Base-by-base conservation (phyloP, 2,113 vertebrate species). In the Lates calcarifer region DNA sequence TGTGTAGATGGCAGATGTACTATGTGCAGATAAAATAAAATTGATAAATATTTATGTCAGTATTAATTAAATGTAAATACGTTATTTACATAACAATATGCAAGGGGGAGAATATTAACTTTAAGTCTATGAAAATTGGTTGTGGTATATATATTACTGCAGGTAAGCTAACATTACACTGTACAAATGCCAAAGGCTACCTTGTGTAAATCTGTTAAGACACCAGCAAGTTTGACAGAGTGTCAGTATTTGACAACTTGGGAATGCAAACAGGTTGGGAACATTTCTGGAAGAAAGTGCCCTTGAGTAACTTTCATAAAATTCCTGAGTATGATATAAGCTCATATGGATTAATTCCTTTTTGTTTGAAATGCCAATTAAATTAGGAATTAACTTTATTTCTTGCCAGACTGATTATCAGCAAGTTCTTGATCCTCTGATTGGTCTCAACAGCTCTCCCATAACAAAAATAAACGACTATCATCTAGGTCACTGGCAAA, bases 361-460 rank as follows among this genome's bases (percentile, higher is more conserved):
- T 79, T 72, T 78, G 63, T 83, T 80, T 73, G 75, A 93, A 83
- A 84, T 77, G 74, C 70, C 90, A 90, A 90, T 94, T 91, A 90
- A 92, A 93, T 93, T 92, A 66, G 82, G 73, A 91, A 89, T 92
- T 84, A 91, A 87, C 84, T 90, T 82, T 74, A 83, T 78, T 82
- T 87, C 78, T 84, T 41, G 28, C 61, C 29, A n/a, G 61, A 68
- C 81, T 85, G 74, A 90, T 89, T 89, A 90, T 89, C 82, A 84
- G 68, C 18, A 14, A 79, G 41, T 73, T 79, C 72, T 83, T 67
- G 79, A 89, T 91, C 82, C 61, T 65, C 41, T 66, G 82, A 89
- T 87, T 79, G 63, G 84, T 83, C 56, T 78, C 60, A 66, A 70
- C 74, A 82, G 76, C 86, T 87, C 62, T 71, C 31, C 41, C 55